Evolutionary conservation across 2,113 vertebrate genomes (phyloP).

Genomic region (Gymnobelideus leadbeateri): DNA sequence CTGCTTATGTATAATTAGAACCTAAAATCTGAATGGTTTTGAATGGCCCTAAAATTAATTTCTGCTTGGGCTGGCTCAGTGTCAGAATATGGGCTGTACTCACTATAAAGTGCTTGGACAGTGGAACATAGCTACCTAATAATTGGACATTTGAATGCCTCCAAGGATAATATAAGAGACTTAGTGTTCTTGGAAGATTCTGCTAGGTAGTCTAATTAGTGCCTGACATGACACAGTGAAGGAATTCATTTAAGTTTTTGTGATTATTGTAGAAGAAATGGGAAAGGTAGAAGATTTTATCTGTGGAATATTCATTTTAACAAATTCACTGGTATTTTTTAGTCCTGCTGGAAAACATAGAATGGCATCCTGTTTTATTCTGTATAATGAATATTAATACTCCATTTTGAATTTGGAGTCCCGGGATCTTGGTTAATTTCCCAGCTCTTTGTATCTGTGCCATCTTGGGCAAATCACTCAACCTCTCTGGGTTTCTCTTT

Average conservation of each 20-base stretch:
- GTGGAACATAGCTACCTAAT: not conserved
- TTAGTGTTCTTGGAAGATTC: not conserved
- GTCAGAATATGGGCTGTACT: not conserved
- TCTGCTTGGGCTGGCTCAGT: not conserved
- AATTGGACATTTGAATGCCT: not conserved
- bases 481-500: not conserved
- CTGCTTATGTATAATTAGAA: not conserved
- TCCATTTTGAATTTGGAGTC: not conserved
- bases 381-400: not conserved
- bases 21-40: not conserved
- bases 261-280: not conserved
- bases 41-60: not conserved
- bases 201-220: not conserved
- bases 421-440: not conserved
- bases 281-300: not conserved
- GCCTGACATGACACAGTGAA: not conserved
- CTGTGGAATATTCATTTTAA: not conserved
- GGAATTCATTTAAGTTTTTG: not conserved
- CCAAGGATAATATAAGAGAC: not conserved
- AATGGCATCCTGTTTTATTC: not conserved
- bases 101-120: not conserved
- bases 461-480: not conserved
- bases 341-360: not conserved
- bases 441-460: not conserved
- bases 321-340: not conserved